Conservation (phyloP, 2,888 invertebrate species). For the Oxytorus armatus region DNA sequence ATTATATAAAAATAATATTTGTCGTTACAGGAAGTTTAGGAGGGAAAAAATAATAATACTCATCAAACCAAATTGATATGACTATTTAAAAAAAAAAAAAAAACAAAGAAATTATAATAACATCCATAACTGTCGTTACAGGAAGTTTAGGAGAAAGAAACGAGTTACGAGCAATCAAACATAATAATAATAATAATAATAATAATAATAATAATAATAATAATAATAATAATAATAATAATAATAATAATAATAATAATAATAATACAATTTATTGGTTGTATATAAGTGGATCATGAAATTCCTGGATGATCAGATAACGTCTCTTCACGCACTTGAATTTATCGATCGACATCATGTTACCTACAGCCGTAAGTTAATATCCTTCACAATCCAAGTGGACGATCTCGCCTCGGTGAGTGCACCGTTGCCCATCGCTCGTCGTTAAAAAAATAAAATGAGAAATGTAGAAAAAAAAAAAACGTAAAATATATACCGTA, state of each 20-base stretch:
- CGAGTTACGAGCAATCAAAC: conserved; percentile 12
- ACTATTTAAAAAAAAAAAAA: too few relatives aligned
- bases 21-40: conserved; percentile 38
- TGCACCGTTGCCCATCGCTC: conserved; percentile 17
- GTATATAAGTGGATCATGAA: too few relatives aligned
- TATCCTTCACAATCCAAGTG: conserved; percentile 8
- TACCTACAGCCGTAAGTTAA: conserved; percentile 16
- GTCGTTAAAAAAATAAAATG: neutral
- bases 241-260: neutral
- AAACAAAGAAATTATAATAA: too few relatives aligned
- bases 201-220: neutral
- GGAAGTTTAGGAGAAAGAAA: conserved; percentile 3
- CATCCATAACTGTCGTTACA: too few relatives aligned
- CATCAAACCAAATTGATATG: too few relatives aligned
- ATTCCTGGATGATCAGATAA: neutral
- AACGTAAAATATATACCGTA: conserved; percentile 57
- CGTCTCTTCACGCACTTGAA: conserved; percentile 17
- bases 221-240: neutral
- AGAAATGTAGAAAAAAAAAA: neutral
- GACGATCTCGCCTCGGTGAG: conserved; percentile 21
- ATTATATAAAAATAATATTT: conserved; percentile 23
- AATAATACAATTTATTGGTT: neutral
- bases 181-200: too few relatives aligned
- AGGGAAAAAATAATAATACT: too few relatives aligned
- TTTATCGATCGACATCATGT: conserved; percentile 30